A percentile compares a stretch with the other conserved stretches of the same genome.
phyloP scores from a whole-genome alignment of 1,140 invertebrate genomes.

The Trichoplusia ni region DNA sequence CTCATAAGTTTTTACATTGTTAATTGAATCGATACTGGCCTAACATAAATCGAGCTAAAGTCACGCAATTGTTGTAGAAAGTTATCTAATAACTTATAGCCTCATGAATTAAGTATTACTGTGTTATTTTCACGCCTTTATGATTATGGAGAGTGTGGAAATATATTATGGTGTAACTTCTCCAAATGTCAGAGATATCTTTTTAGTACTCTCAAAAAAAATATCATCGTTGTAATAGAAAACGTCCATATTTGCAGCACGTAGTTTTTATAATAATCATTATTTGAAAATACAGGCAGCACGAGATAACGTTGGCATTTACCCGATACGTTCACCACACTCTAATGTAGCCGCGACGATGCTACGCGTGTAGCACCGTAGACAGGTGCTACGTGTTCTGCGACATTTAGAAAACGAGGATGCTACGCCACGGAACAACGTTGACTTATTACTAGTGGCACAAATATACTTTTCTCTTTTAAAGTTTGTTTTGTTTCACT shows the following conservation, averaged over 20 bases:
- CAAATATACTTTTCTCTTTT: background rate
- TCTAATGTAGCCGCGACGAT: slow-evolving; percentile 23
- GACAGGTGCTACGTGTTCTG: slow-evolving; percentile 26
- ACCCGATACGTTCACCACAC: slow-evolving; percentile 9
- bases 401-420: slow-evolving; percentile 9
- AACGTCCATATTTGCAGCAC: background rate
- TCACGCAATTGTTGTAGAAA: too few species aligned
- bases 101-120: slow-evolving; percentile 2
- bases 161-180: slow-evolving; percentile 16
- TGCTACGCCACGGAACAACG: background rate
- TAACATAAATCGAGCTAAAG: slow-evolving; percentile 1
- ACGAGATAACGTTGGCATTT: slow-evolving; percentile 5
- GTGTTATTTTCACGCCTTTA: slow-evolving; percentile 1
- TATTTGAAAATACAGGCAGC: slow-evolving; percentile 8
- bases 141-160: slow-evolving; percentile 1
- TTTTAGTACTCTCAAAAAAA: too few species aligned
- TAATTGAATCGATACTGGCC: slow-evolving; percentile 22
- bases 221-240: too few species aligned
- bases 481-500: background rate
- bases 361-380: slow-evolving; percentile 24
- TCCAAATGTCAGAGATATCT: too few species aligned
- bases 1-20: background rate
- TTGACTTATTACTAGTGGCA: background rate
- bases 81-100: slow-evolving; percentile 12
- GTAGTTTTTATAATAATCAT: background rate